Evolutionary conservation across 2,113 vertebrate genomes (phyloP), one percentile per base, ranked within the genome.

Genomic region (Syngnathus scovelli): DNA sequence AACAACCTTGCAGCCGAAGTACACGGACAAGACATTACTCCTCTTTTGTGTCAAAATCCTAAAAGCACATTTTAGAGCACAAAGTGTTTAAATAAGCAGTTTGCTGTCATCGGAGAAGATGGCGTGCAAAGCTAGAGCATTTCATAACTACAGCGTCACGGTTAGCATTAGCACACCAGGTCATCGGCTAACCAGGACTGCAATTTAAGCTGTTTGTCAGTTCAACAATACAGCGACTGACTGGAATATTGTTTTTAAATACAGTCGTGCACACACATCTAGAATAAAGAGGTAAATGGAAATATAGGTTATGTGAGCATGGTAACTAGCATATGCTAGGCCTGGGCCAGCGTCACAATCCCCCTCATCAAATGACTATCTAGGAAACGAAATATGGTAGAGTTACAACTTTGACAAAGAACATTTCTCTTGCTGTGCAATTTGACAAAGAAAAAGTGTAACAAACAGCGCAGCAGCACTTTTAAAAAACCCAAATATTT

Each of bases 1-100:
- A 92, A 79, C 75, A 90, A 66, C 71, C 88, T 87, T 65, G 80
- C 90, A 67, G 89, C 89, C 43, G 89, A 86, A n/a, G 86, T 77
- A 62, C 89, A 91, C 4, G 89, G 79, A 65, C 91, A 91, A 74
- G 90, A 90, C 91, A 92, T 92, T 19, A 58, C 71, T 80, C 54
- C 19, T 63, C 69, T 66, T 70, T 71, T 48, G 55, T 66, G 18
- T 75, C 41, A 68, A 75, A 76, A 70, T 44, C 76, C 79, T 78
- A 67, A 61, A 74, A 76, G 73, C 0, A 62, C 9, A 65, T n/a
- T 13, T 38, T 11, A 6, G 70, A 19, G 52, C 1, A 16, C 3
- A 11, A 1, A 0, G 7, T 12, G 37, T 8, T 19, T 23, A 43
- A n/a, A n/a, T 19, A 3, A 49, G 7, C 3, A 11, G 7, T 18